These are phyloP conservation scores for Hippocampus guttulatus DNA, from an alignment of 2,113 vertebrate genomes.

Conservation along the genomic window DNA sequence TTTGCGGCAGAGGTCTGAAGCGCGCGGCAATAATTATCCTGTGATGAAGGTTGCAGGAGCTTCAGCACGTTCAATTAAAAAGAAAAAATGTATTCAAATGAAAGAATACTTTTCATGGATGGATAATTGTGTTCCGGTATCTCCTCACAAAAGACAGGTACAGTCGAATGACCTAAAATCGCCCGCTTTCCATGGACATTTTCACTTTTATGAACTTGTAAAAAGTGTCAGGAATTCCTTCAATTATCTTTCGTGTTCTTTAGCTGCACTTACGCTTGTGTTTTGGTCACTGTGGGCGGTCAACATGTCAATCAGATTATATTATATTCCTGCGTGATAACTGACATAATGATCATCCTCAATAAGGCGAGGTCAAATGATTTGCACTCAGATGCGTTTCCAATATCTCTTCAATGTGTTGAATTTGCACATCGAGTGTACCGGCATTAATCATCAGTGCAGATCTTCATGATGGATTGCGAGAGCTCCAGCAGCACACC, in stretches of 20 bases:
- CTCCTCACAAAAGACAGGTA: no score
- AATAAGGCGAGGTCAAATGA: no score
- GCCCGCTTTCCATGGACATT: background rate
- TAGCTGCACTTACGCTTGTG: background rate
- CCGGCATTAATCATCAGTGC: background rate
- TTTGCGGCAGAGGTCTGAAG: constrained; percentile 4
- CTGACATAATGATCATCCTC: no score
- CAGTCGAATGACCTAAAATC: background rate
- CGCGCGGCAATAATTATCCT: background rate
- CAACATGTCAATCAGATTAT: no score
- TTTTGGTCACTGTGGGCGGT: background rate
- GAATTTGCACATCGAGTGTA: no score
- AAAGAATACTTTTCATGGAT: background rate
- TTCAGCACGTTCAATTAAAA: background rate
- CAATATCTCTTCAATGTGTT: no score
- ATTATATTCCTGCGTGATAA: no score
- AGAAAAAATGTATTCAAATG: background rate
- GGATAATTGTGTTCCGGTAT: background rate
- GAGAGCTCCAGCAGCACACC: constrained; percentile 21
- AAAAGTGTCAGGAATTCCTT: background rate
- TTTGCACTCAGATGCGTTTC: no score
- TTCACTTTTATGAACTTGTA: background rate
- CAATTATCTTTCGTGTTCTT: background rate
- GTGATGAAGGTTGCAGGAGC: background rate
- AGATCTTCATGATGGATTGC: constrained; percentile 12